Base-by-base conservation (phyloP, 2,888 invertebrate species). In the Leucophora obtusa region DNA sequence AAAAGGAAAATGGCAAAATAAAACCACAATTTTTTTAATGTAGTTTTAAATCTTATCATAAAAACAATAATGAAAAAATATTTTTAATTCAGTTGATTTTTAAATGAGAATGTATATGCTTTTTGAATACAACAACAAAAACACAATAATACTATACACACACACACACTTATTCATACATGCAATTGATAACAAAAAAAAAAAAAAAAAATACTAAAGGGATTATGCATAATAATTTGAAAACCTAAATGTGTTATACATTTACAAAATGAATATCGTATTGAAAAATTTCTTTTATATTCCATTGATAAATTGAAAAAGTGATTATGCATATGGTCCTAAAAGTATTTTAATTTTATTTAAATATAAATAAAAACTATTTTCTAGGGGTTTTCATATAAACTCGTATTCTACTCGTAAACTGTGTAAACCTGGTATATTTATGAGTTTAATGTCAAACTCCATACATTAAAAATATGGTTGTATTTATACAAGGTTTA, bases 21-120 rank as follows among this genome's bases (percentile, higher is more conserved):
- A 51, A 60, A 56, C 47, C 62, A 63, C 51, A 70, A 33, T 5
- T 28, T 63, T 71, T 70, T 70, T 76, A 58, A 47, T 53, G 58
- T 65, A 65, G 65, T 11, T 24, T 33, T 47, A 63, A 53, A 65
- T 71, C 58, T 65, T 50, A 17, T 47, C 65, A 65, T 24, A 77
- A 76, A 76, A 76, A n/a, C 38, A 38, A 38, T 38, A 38, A 38
- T 11, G 38, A 38, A 47, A n/a, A 47, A 28, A 70, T 60, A 15
- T 68, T 54, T 74, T 47, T 35, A 70, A 53, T 65, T 28, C 28
- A 28, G 28, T 28, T 28, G 6, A 35, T 70, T 65, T 70, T 47
- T 43, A 71, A 71, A 59, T 71, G 43, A 33, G 28, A 63, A 51
- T 69, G 28, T 38, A 43, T 35, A 28, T 74, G 11, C 35, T 60